Conservation (phyloP, 2,888 invertebrate species). For the Lagria hirta region DNA sequence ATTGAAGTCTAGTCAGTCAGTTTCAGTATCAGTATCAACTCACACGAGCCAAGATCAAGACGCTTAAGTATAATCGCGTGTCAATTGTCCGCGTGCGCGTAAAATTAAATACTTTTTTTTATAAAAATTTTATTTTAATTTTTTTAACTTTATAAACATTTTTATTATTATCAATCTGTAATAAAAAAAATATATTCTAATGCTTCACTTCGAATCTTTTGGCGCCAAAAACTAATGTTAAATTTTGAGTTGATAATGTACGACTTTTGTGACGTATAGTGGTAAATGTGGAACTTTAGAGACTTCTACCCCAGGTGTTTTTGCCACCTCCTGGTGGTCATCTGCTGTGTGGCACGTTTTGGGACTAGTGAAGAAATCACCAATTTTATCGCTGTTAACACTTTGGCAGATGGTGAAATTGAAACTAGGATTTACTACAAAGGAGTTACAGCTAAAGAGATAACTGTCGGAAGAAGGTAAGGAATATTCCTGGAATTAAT, state of each 20-base stretch:
- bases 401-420: constrained; percentile 69
- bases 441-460: constrained; percentile 69
- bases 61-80: constrained; percentile 36
- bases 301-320: constrained; percentile 31
- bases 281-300: constrained; percentile 20
- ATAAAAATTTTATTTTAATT: too few species aligned
- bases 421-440: constrained; percentile 66
- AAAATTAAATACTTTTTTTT: constrained; percentile 24
- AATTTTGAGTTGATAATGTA: too few species aligned
- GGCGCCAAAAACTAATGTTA: too few species aligned
- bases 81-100: constrained; percentile 29
- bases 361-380: constrained; percentile 51
- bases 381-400: constrained; percentile 68
- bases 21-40: constrained; percentile 40
- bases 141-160: too few species aligned
- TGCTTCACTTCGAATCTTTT: too few species aligned
- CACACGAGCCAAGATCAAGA: constrained; percentile 42
- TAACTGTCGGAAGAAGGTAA: constrained; percentile 62
- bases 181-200: too few species aligned
- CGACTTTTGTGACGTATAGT: too few species aligned
- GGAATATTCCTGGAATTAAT: too few species aligned
- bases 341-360: constrained; percentile 29
- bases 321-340: constrained; percentile 43
- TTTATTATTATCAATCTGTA: too few species aligned
- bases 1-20: constrained; percentile 10